Conservation (phyloP, 1,140 invertebrate species). For the Habropoda laboriosa region DNA sequence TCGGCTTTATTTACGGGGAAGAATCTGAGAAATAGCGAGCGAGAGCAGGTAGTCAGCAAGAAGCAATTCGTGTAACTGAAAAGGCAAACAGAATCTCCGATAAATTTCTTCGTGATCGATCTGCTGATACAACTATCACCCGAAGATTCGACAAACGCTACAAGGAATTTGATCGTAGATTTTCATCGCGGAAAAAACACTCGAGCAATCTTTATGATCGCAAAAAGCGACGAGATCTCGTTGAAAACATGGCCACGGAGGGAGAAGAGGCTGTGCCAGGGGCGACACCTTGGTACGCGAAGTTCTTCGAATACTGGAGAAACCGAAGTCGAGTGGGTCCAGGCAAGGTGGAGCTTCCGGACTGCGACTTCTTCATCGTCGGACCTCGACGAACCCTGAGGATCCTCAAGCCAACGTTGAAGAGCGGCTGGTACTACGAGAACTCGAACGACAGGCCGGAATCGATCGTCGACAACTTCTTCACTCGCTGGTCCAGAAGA, state of each 20-base stretch:
- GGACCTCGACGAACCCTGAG: slow-evolving; percentile 74
- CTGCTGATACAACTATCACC: background rate
- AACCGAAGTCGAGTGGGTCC: slow-evolving; percentile 75
- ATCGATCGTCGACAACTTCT: slow-evolving; percentile 78
- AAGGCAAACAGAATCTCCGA: background rate
- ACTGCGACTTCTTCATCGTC: slow-evolving; percentile 77
- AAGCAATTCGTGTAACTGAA: too few species aligned
- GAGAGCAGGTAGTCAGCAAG: too few species aligned
- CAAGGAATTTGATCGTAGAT: background rate
- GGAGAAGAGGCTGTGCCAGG: slow-evolving; percentile 45
- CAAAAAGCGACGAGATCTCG: background rate
- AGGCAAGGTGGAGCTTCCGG: slow-evolving; percentile 71
- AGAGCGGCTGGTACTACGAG: slow-evolving; percentile 71
- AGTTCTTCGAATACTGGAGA: slow-evolving; percentile 70
- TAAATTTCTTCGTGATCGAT: background rate
- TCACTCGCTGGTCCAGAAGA: slow-evolving; percentile 73
- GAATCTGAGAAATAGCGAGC: too few species aligned
- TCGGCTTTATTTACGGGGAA: background rate
- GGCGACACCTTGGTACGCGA: slow-evolving; percentile 72
- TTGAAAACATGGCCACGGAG: slow-evolving; percentile 46
- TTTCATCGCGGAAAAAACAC: background rate
- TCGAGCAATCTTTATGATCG: slow-evolving; percentile 46
- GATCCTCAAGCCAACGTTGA: slow-evolving; percentile 69
- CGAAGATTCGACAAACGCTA: background rate
- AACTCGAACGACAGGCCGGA: slow-evolving; percentile 70